These are phyloP conservation scores for Conus betulinus DNA, from an alignment of 1,140 invertebrate genomes.

Conservation along the genomic window DNA sequence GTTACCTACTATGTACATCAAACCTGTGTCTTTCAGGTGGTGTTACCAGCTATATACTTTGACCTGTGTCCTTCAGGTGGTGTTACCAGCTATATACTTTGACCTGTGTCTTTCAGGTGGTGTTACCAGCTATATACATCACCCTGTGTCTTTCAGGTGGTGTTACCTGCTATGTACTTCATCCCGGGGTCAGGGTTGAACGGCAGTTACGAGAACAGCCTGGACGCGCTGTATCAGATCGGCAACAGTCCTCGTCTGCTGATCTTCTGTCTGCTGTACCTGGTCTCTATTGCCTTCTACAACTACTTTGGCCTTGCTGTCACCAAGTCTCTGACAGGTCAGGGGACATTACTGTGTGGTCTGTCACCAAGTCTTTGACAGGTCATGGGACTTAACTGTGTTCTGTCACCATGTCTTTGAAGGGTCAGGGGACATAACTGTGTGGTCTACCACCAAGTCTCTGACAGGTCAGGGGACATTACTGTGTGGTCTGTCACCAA, in stretches of 20 bases:
- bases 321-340: slow-evolving; percentile 71
- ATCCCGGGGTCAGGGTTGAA: slow-evolving; percentile 63
- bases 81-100: no score
- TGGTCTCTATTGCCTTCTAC: slow-evolving; percentile 71
- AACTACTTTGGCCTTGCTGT: slow-evolving; percentile 73
- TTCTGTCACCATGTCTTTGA: not conserved
- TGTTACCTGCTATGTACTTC: slow-evolving; percentile 65
- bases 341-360: not conserved
- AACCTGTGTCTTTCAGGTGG: no score
- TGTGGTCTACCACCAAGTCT: no score
- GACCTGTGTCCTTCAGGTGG: no score
- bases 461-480: no score
- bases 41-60: slow-evolving; percentile 66
- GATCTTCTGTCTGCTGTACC: slow-evolving; percentile 68
- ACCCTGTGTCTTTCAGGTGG: no score
- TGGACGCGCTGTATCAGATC: slow-evolving; percentile 71
- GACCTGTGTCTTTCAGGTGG: slow-evolving; percentile 53
- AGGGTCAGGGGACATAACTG: no score
- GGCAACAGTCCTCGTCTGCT: slow-evolving; percentile 60
- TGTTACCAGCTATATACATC: no score
- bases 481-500: no score
- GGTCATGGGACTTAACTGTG: not conserved
- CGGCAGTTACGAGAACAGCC: slow-evolving; percentile 71
- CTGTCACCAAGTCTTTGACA: no score
- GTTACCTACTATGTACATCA: no score